Evolutionary conservation across 1,140 invertebrate genomes (phyloP).

Genomic region (Scaptodrosophila lebanonensis): DNA sequence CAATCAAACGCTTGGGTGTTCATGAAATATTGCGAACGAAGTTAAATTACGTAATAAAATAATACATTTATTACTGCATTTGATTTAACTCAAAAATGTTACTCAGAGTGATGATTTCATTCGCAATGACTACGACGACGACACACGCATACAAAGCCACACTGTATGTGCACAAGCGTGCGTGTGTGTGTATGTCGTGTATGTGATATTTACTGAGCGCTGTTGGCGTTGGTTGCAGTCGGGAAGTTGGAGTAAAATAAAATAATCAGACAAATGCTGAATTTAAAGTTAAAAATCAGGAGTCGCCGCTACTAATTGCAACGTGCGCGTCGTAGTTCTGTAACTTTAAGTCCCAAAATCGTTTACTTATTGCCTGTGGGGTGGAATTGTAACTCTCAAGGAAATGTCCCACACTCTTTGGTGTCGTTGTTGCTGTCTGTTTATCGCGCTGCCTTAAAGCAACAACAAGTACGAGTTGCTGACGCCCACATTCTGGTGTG

Average conservation of each 20-base stretch:
- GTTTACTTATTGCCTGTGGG: no score
- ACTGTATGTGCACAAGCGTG: conserved; percentile 1
- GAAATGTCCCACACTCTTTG: no score
- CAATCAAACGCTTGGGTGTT: conserved; percentile 19
- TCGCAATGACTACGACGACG: conserved; percentile 42
- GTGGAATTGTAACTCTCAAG: no score
- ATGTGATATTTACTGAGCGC: conserved; percentile 14
- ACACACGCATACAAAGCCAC: conserved; percentile 13
- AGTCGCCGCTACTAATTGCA: no score
- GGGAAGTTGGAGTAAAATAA: conserved; percentile 8
- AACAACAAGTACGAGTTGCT: not conserved
- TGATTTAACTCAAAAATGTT: conserved; percentile 14
- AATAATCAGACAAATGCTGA: conserved; percentile 9
- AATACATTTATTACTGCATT: conserved; percentile 50
- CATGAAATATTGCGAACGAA: conserved; percentile 41
- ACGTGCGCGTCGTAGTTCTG: no score
- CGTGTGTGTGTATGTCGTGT: conserved; percentile 14
- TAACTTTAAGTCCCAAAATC: no score
- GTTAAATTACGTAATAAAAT: conserved; percentile 61
- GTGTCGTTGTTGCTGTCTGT: conserved; percentile 23
- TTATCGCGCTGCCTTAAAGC: conserved; percentile 20
- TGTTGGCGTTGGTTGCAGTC: no score
- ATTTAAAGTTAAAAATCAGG: no score
- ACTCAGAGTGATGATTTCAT: conserved; percentile 58
- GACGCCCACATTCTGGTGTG: conserved; percentile 39